These are phyloP conservation scores for Heliconius charithonia DNA, from an alignment of 2,888 invertebrate genomes.

Conservation along the genomic window DNA sequence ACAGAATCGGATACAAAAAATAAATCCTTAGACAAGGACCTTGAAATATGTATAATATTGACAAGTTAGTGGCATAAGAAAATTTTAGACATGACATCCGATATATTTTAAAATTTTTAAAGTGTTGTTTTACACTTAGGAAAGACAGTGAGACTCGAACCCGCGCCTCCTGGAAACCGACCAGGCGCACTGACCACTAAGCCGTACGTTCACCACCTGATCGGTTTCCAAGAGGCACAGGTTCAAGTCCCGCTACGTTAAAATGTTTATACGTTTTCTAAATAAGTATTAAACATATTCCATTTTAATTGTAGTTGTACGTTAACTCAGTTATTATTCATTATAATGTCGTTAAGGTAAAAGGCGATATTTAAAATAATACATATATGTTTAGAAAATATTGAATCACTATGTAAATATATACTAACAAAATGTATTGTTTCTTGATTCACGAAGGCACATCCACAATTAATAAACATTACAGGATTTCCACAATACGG, in stretches of 20 bases:
- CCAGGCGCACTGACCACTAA: too few species aligned
- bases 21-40: slow-evolving; percentile 32
- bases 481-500: background rate
- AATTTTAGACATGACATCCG: background rate
- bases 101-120: background rate
- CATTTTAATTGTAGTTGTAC: too few species aligned
- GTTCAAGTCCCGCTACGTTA: too few species aligned
- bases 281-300: background rate
- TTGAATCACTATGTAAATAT: background rate
- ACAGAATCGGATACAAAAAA: slow-evolving; percentile 24
- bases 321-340: too few species aligned
- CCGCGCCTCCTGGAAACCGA: too few species aligned
- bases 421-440: background rate
- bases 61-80: slow-evolving; percentile 32
- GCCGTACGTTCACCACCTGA: too few species aligned
- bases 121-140: too few species aligned
- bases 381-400: background rate
- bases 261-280: too few species aligned
- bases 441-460: background rate
- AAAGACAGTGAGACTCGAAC: too few species aligned
- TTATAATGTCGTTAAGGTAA: too few species aligned
- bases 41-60: slow-evolving; percentile 38
- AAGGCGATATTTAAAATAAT: background rate
- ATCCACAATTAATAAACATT: background rate
- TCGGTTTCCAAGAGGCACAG: too few species aligned